Evolutionary conservation across 1,140 invertebrate genomes (phyloP).

Genomic region (Bombus turneri): DNA sequence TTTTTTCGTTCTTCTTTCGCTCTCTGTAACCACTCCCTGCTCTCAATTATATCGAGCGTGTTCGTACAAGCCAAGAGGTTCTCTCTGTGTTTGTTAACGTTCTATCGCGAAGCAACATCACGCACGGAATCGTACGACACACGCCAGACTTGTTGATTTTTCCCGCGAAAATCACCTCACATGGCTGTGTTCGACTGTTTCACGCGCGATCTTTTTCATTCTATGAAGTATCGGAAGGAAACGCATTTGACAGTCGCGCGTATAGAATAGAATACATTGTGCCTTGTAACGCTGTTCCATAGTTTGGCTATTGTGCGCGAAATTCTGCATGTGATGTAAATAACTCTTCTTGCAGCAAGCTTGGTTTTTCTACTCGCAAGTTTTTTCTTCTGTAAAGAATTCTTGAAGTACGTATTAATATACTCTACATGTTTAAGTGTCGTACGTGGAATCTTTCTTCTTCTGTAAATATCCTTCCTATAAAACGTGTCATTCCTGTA

Average conservation of each 20-base stretch:
- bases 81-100: neutral
- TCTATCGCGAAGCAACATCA: neutral
- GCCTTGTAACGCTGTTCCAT: too few relatives aligned
- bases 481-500: neutral
- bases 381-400: too few relatives aligned
- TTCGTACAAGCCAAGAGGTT: neutral
- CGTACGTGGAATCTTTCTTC: neutral
- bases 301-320: too few relatives aligned
- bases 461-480: neutral
- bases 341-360: too few relatives aligned
- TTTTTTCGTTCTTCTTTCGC: neutral
- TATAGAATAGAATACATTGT: too few relatives aligned
- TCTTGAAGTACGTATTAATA: too few relatives aligned
- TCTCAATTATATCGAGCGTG: constrained; percentile 2
- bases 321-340: too few relatives aligned
- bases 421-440: too few relatives aligned
- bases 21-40: neutral
- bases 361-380: too few relatives aligned
- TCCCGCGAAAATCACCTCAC: neutral
- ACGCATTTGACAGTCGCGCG: too few relatives aligned
- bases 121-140: constrained; percentile 12
- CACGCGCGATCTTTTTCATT: neutral
- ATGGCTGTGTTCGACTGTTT: neutral
- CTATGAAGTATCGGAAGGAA: neutral
- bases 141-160: neutral